Evolutionary conservation across 2,797 vertebrate species (phyloP), one percentile per base, ranked within the genome.

Genomic region (Otolemur crassicaudatus): DNA sequence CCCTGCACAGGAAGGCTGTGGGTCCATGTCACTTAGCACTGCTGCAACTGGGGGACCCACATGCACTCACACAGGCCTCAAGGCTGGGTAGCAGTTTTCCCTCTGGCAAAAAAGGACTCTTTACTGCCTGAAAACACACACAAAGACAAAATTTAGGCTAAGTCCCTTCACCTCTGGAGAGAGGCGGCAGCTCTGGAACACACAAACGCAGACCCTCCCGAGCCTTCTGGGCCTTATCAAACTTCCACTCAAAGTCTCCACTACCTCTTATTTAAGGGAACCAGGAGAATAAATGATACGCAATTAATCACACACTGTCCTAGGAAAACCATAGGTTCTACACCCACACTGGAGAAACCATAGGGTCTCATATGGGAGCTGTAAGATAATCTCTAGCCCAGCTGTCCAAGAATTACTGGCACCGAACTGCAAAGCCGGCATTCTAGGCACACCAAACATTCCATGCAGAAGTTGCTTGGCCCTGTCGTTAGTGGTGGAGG

Each of bases 21-120:
- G 56, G n/a, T 90, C 17, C 37, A 17, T 6, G 23, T 63, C 37
- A 37, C 23, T 56, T 58, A 63, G 65, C 14, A 14, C 14, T 49
- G 20, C 11, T 61, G 20, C 49, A 56, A 19, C 31, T 7, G 3
- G 16, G 29, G 49, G 58, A 9, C 23, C 40, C 70, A 56, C 27
- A 85, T 43, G 73, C 19, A 37, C 0, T 0, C 5, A 89, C 65
- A 0, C 22, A 37, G 17, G 0, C 0, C 40, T 16, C 9, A 7
- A 67, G 34, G 11, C 16, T 58, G 56, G 8, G 58, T 56, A 76
- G 60, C n/a, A 40, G 43, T 40, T 19, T 22, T 46, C 25, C 8
- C 6, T 37, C 49, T n/a, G 8, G 23, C n/a, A 70, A n/a, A 92
- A 91, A 84, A 91, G 49, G 60, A 76, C 34, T 81, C n/a, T 69